These are phyloP conservation scores for Platycnemis pennipes DNA, from an alignment of 2,888 invertebrate species.

Conservation along the genomic window DNA sequence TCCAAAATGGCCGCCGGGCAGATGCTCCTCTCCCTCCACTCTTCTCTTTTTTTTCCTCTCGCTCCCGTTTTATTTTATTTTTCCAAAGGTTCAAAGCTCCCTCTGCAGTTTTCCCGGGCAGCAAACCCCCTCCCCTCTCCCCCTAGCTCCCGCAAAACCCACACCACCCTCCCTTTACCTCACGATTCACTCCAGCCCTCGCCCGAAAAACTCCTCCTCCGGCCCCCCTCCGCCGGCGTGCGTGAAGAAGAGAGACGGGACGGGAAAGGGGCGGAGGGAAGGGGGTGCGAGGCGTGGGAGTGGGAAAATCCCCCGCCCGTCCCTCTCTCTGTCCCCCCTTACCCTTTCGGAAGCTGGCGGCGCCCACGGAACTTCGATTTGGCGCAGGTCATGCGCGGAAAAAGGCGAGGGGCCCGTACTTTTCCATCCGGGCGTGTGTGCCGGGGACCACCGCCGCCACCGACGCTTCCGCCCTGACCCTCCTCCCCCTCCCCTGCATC, in stretches of 20 bases:
- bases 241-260: background rate
- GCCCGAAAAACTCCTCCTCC: background rate
- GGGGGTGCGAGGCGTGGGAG: background rate
- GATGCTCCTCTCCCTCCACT: background rate
- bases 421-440: slow-evolving; percentile 38
- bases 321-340: background rate
- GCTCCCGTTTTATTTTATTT: background rate
- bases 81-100: slow-evolving; percentile 58
- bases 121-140: background rate
- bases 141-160: background rate
- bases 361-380: slow-evolving; percentile 66
- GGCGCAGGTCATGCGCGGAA: slow-evolving; percentile 67
- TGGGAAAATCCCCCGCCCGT: background rate
- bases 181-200: background rate
- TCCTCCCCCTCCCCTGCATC: background rate
- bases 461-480: background rate
- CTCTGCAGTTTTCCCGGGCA: slow-evolving; percentile 61
- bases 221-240: background rate
- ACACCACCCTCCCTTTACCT: background rate
- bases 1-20: slow-evolving; percentile 57
- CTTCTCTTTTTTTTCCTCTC: background rate
- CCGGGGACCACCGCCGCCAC: slow-evolving; percentile 40
- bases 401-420: slow-evolving; percentile 47
- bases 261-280: background rate
- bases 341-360: background rate